Evolutionary conservation across 1,140 invertebrate species (phyloP).

Genomic region (Listronotus oregonensis): DNA sequence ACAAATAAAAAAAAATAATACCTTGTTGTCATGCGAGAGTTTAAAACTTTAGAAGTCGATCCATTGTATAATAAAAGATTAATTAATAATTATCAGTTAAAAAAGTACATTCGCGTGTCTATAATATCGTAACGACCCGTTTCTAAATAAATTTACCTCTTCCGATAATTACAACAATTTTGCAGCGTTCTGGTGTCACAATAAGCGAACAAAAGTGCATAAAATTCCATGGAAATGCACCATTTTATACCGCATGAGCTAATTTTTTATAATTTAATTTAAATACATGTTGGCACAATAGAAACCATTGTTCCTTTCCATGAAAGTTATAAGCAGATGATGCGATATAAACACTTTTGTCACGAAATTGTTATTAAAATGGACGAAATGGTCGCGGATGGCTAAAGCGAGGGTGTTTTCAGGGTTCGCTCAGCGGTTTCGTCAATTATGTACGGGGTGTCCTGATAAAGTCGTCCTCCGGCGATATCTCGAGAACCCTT

Average conservation of each 20-base stretch:
- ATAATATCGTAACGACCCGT: constrained; percentile 6
- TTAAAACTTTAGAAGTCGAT: too few species aligned
- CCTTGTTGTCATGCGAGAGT: too few species aligned
- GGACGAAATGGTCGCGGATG: constrained; percentile 5
- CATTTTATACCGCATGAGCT: constrained; percentile 9
- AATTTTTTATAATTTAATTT: constrained; percentile 29
- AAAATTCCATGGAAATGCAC: constrained; percentile 31
- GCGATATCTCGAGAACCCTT: too few species aligned
- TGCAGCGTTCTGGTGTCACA: constrained; percentile 12
- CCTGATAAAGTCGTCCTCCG: too few species aligned
- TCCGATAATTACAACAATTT: constrained; percentile 17
- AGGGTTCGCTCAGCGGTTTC: too few species aligned
- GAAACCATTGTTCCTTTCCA: constrained; percentile 23
- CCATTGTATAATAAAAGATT: neutral
- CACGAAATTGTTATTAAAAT: constrained; percentile 1
- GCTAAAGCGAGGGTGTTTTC: neutral
- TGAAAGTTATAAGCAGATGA: constrained; percentile 23
- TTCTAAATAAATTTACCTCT: constrained; percentile 16
- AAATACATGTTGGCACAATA: constrained; percentile 21
- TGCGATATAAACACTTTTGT: constrained; percentile 8
- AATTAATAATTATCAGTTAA: neutral
- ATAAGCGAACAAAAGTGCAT: constrained; percentile 13
- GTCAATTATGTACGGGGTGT: too few species aligned
- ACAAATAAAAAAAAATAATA: too few species aligned
- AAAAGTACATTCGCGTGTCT: constrained; percentile 26